Evolutionary conservation across 2,797 vertebrate genomes (phyloP).

Genomic region (Thalassophryne amazonica): DNA sequence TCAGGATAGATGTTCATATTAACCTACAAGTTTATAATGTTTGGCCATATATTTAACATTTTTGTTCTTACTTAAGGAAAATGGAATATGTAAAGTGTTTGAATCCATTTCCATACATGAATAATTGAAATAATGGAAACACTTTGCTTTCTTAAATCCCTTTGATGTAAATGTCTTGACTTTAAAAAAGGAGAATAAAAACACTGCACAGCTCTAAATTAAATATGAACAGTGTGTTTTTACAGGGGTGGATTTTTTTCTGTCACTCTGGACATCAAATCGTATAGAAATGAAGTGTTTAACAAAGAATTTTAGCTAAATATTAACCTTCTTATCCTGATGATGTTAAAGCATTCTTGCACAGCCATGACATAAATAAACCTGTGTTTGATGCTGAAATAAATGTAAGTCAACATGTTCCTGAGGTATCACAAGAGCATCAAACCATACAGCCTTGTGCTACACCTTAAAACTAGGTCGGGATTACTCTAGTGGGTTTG

Average conservation of each 20-base stretch:
- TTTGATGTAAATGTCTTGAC: constrained; percentile 16
- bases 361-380: too few relatives aligned
- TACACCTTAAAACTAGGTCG: constrained; percentile 20
- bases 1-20: constrained; percentile 73
- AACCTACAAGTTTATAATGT: constrained; percentile 39
- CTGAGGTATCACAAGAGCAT: constrained; percentile 6
- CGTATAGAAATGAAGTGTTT: background rate
- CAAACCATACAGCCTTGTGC: constrained; percentile 4
- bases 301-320: too few relatives aligned
- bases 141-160: constrained; percentile 1
- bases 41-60: constrained; percentile 33
- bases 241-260: constrained; percentile 8
- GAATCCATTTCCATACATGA: constrained; percentile 12
- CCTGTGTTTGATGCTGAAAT: constrained; percentile 24
- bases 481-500: constrained; percentile 12
- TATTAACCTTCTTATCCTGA: background rate
- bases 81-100: constrained; percentile 24
- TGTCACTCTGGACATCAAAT: background rate
- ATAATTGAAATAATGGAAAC: constrained; percentile 17
- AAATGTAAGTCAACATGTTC: constrained; percentile 29
- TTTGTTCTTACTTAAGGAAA: constrained; percentile 24
- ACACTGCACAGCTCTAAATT: constrained; percentile 8
- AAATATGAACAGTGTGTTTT: background rate
- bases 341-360: constrained; percentile 6
- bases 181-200: constrained; percentile 34